phyloP scores from a whole-genome alignment of 1,140 invertebrate genomes.

The Frieseomelitta varia region DNA sequence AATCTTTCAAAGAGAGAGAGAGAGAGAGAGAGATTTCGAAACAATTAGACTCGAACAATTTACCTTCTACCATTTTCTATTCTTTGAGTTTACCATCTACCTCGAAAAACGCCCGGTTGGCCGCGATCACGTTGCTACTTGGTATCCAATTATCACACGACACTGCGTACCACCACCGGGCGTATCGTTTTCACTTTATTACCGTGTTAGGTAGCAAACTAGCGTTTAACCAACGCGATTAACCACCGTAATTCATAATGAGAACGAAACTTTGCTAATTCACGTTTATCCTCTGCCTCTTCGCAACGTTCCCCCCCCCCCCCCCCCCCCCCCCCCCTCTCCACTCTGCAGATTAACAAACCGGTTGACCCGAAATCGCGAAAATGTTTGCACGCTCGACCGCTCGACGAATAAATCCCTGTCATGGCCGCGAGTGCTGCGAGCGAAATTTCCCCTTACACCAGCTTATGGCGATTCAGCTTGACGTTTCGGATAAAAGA shows the following conservation, averaged over 20 bases:
- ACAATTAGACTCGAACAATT: background rate
- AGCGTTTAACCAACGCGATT: background rate
- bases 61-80: background rate
- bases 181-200: background rate
- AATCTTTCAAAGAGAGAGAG: slow-evolving; percentile 1
- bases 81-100: background rate
- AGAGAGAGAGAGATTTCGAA: too few relatives aligned
- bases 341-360: background rate
- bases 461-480: background rate
- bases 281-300: background rate
- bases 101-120: background rate
- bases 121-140: background rate
- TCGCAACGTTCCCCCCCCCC: background rate
- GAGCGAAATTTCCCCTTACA: background rate
- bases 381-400: background rate
- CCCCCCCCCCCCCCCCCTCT: too few relatives aligned
- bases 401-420: background rate
- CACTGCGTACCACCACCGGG: background rate
- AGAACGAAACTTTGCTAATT: background rate
- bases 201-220: too few relatives aligned
- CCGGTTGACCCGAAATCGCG: background rate
- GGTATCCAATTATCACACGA: background rate
- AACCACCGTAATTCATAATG: background rate
- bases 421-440: too few relatives aligned
- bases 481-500: background rate